Evolutionary conservation across 2,797 vertebrate species (phyloP).

Genomic region (Macropus fuliginosus): DNA sequence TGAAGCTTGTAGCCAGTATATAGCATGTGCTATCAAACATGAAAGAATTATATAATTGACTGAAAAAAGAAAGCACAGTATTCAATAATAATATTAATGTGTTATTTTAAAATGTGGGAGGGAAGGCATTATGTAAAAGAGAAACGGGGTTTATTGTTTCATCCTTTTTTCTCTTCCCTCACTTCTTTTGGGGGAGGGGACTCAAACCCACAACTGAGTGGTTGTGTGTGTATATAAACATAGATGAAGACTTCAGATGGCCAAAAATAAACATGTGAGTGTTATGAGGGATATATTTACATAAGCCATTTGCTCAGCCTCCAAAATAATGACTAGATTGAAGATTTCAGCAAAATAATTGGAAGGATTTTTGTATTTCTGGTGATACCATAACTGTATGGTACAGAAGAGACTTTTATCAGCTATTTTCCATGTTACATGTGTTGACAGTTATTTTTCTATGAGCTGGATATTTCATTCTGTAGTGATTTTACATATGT

Average conservation of each 20-base stretch:
- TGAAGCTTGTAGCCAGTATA: conserved; percentile 44
- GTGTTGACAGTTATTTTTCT: conserved; percentile 76
- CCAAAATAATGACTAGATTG: conserved; percentile 74
- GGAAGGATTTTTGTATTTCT: conserved; percentile 73
- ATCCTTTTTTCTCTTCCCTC: conserved; percentile 63
- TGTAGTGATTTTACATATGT: conserved; percentile 78
- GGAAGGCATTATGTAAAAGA: conserved; percentile 62
- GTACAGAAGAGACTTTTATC: conserved; percentile 73
- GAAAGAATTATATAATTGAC: conserved; percentile 60
- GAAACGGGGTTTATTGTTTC: conserved; percentile 67
- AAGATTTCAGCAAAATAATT: conserved; percentile 76
- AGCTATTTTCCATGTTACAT: conserved; percentile 68
- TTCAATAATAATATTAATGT: conserved; percentile 75
- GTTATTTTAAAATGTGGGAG: conserved; percentile 73
- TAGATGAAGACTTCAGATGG: conserved; percentile 76
- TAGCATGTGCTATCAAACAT: conserved; percentile 42
- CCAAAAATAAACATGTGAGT: conserved; percentile 76
- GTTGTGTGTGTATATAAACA: conserved; percentile 73
- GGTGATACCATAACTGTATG: conserved; percentile 62
- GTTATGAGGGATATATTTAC: conserved; percentile 76
- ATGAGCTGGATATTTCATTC: conserved; percentile 74
- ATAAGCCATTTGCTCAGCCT: conserved; percentile 76
- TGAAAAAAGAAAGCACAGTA: conserved; percentile 67
- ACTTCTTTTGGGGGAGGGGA: conserved; percentile 65
- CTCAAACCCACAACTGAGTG: conserved; percentile 72